Percentiles rank a stretch among this genome's conserved stretches.
phyloP scores from a whole-genome alignment of 2,797 vertebrate species.

The Calcarius lapponicus region DNA sequence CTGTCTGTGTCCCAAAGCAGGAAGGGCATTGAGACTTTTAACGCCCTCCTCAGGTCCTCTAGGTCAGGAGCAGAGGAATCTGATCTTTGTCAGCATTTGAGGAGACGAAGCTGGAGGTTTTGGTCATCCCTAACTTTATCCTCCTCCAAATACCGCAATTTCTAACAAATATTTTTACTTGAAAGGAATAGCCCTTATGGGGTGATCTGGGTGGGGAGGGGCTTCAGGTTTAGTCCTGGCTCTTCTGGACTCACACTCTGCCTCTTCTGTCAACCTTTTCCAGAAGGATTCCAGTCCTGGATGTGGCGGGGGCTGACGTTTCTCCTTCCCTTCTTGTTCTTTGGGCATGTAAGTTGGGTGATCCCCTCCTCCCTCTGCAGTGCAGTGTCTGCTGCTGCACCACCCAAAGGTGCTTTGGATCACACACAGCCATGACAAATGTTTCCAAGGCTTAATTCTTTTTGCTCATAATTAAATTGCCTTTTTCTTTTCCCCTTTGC shows the following conservation, averaged over 20 bases:
- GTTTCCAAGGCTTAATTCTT: not conserved
- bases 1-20: not conserved
- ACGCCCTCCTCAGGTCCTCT: not conserved
- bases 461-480: not conserved
- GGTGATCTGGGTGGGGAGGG: not conserved
- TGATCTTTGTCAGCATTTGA: not conserved
- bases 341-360: conserved; percentile 90
- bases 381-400: accelerated
- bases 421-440: accelerated
- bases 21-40: not conserved
- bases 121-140: not conserved
- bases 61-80: not conserved
- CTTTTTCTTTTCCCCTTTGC: not conserved
- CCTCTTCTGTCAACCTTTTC: conserved; percentile 33
- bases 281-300: conserved; percentile 99
- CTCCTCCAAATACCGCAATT: not conserved
- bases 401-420: not conserved
- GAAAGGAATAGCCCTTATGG: not conserved
- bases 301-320: conserved; percentile 99
- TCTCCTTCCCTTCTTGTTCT: conserved; percentile 95
- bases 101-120: not conserved
- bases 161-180: not conserved
- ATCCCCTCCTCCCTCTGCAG: accelerated
- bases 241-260: not conserved
- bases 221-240: not conserved